Conservation (phyloP, 2,888 invertebrate genomes). For the Lasioglossum malachurum region DNA sequence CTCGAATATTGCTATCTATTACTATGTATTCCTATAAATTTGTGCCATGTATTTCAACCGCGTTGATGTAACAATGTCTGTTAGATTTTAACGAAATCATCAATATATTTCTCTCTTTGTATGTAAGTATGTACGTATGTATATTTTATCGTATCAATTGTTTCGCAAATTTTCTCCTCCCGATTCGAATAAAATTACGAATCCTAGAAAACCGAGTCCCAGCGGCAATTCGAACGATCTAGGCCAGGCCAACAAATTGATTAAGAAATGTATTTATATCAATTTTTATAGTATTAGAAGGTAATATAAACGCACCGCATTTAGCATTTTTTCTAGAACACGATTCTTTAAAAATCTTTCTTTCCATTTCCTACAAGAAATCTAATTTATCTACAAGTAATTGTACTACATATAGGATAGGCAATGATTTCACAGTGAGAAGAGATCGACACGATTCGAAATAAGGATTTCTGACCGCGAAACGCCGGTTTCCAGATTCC, state of each 20-base stretch:
- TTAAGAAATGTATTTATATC: neutral
- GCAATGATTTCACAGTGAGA: too few species aligned
- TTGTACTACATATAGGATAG: too few species aligned
- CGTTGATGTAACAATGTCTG: conserved; percentile 1
- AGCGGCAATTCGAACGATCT: neutral
- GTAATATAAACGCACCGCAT: neutral
- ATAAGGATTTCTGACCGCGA: neutral
- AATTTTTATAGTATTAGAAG: neutral
- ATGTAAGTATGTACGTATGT: neutral
- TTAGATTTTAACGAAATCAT: conserved; percentile 13
- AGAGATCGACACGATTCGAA: too few species aligned
- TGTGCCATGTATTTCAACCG: conserved; percentile 25
- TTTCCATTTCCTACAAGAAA: too few species aligned
- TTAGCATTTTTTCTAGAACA: too few species aligned
- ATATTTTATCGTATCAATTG: neutral
- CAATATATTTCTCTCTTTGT: neutral
- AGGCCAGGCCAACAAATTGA: neutral
- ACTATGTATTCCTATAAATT: conserved; percentile 5
- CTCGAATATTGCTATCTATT: neutral
- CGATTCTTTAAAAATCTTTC: too few species aligned
- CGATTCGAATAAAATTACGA: neutral
- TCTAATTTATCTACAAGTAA: too few species aligned
- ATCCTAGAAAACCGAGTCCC: neutral
- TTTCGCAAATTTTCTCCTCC: neutral
- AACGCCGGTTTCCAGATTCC: neutral